Evolutionary conservation across 2,113 vertebrate species (phyloP).

Genomic region (Strigops habroptila): DNA sequence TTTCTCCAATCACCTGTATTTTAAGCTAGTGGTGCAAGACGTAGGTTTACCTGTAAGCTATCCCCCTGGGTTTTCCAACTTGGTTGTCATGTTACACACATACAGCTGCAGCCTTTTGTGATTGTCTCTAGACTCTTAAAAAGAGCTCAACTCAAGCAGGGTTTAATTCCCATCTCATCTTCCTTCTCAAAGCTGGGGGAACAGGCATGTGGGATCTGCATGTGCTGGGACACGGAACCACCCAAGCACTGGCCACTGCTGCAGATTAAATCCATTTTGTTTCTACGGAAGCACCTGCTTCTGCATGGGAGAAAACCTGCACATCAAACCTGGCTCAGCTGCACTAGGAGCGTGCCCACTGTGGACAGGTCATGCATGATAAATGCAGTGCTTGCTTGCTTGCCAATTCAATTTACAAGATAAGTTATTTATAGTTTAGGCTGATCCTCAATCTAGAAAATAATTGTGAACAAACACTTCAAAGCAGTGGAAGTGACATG

Average conservation of each 20-base stretch:
- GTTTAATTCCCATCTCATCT: background rate
- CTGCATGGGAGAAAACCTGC: background rate
- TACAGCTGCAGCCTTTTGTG: background rate
- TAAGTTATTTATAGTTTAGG: background rate
- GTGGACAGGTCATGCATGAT: background rate
- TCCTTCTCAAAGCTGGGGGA: background rate
- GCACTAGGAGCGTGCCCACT: background rate
- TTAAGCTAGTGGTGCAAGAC: background rate
- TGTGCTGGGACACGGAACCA: background rate
- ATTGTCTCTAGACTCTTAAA: background rate
- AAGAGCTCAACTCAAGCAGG: background rate
- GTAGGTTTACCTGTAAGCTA: background rate
- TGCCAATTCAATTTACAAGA: conserved; percentile 9
- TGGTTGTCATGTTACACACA: background rate
- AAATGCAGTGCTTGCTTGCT: background rate
- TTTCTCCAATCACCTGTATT: background rate
- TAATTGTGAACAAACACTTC: conserved; percentile 17
- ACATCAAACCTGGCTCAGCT: background rate
- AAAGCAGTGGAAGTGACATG: conserved; percentile 3
- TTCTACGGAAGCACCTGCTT: background rate
- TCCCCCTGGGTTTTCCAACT: background rate
- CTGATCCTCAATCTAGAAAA: conserved; percentile 10
- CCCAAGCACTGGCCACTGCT: background rate
- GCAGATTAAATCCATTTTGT: background rate
- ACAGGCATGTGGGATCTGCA: background rate